Evolutionary conservation across 64 coral and sea anemone genomes (phyloP).

Genomic region (Hydrozoanthus tunicans): DNA sequence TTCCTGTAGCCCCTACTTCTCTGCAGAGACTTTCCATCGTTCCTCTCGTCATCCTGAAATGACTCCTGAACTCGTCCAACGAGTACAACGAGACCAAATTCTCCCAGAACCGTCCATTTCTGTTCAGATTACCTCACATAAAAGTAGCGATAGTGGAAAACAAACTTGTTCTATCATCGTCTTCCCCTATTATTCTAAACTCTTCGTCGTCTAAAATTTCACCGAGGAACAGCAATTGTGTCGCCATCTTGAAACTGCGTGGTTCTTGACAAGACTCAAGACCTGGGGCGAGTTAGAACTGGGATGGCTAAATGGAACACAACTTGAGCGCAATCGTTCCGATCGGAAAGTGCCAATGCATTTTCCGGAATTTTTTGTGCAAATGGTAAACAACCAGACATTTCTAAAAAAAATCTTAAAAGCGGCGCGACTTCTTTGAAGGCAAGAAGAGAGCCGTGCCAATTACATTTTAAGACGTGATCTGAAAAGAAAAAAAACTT

Average conservation of each 20-base stretch:
- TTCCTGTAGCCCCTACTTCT: neutral
- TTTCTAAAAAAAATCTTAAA: too few species aligned
- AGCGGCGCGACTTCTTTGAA: too few species aligned
- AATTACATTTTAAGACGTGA: too few species aligned
- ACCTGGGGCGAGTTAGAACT: too few species aligned
- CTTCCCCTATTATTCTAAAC: too few species aligned
- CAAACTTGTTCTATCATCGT: neutral
- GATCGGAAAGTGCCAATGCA: neutral
- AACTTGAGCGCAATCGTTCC: neutral
- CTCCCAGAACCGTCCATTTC: neutral
- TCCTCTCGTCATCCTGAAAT: constrained; percentile 43
- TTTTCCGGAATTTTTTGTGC: neutral
- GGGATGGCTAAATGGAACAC: neutral
- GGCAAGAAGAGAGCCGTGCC: too few species aligned
- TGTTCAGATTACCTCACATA: neutral
- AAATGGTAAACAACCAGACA: neutral
- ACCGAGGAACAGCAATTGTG: too few species aligned
- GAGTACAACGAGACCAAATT: neutral
- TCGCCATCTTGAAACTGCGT: too few species aligned
- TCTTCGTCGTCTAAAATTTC: neutral
- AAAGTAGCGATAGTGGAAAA: neutral
- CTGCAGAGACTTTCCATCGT: neutral
- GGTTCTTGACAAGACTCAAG: neutral
- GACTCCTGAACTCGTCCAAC: neutral
- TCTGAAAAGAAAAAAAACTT: too few species aligned